These are phyloP conservation scores for Drosophila putrida DNA, from an alignment of 2,888 invertebrate genomes.

Conservation along the genomic window DNA sequence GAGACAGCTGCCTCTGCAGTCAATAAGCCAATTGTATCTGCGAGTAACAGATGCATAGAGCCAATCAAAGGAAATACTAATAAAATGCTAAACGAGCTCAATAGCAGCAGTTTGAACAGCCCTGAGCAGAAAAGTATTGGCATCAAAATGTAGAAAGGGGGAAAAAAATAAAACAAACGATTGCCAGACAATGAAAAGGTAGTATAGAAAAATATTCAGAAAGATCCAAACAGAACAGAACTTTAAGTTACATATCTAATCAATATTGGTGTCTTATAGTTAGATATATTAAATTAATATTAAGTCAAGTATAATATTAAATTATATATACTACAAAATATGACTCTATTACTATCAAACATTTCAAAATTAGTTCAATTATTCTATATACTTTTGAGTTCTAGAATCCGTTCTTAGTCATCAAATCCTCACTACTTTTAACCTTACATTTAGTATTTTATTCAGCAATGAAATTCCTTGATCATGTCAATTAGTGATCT, in stretches of 20 bases:
- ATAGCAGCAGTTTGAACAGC: constrained; percentile 41
- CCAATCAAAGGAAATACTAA: constrained; percentile 64
- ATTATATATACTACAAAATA: no score
- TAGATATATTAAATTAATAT: no score
- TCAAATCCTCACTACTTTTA: no score
- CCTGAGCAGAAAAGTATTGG: constrained; percentile 29
- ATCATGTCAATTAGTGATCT: constrained; percentile 31
- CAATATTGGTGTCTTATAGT: no score
- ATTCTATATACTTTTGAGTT: no score
- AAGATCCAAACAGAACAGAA: background rate
- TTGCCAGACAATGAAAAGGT: constrained; percentile 11
- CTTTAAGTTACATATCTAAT: no score
- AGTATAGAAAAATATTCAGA: background rate
- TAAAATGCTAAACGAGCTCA: constrained; percentile 66
- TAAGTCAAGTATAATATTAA: no score
- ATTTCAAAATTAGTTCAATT: no score
- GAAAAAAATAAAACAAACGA: background rate
- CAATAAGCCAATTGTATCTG: constrained; percentile 45
- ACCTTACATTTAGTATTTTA: no score
- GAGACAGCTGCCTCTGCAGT: background rate
- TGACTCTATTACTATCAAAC: no score
- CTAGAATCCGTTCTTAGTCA: no score
- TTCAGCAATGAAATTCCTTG: background rate
- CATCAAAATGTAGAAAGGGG: background rate
- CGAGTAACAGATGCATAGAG: constrained; percentile 17